Conservation (phyloP, 2,888 invertebrate genomes). For the Cerastoderma edule region DNA sequence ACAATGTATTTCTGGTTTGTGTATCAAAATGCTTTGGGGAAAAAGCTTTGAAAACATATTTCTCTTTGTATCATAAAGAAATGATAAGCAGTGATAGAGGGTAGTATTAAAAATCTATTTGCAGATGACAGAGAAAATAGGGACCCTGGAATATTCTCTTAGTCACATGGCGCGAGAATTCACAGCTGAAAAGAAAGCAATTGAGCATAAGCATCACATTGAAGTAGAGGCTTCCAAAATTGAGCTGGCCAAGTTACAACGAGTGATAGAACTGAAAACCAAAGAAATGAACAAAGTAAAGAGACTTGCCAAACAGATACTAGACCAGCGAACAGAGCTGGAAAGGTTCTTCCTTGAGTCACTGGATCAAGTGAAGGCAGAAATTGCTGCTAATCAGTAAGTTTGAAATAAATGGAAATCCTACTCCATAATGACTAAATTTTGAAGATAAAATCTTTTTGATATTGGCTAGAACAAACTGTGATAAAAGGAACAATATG, state of each 20-base stretch:
- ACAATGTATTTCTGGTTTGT: too few species aligned
- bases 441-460: too few species aligned
- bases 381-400: conserved; percentile 82
- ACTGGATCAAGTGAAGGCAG: conserved; percentile 80
- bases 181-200: conserved; percentile 74
- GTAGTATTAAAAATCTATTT: conserved; percentile 31
- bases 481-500: too few species aligned
- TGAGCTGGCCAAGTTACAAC: conserved; percentile 81
- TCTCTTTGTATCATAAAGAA: too few species aligned
- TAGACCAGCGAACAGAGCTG: conserved; percentile 83
- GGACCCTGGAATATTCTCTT: conserved; percentile 81
- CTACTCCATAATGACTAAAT: neutral
- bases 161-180: conserved; percentile 83
- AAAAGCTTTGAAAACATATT: too few species aligned
- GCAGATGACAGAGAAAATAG: conserved; percentile 80
- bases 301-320: conserved; percentile 82
- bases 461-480: too few species aligned
- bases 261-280: conserved; percentile 82
- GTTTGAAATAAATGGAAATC: conserved; percentile 44
- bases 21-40: too few species aligned
- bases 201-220: conserved; percentile 67
- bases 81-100: too few species aligned
- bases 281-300: conserved; percentile 83
- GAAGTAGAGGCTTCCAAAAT: conserved; percentile 79
- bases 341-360: conserved; percentile 83